A percentile compares a stretch with the other conserved stretches of the same genome.
These are phyloP conservation scores for Spea hammondii DNA, from an alignment of 2,797 vertebrate genomes.

Conservation along the genomic window DNA sequence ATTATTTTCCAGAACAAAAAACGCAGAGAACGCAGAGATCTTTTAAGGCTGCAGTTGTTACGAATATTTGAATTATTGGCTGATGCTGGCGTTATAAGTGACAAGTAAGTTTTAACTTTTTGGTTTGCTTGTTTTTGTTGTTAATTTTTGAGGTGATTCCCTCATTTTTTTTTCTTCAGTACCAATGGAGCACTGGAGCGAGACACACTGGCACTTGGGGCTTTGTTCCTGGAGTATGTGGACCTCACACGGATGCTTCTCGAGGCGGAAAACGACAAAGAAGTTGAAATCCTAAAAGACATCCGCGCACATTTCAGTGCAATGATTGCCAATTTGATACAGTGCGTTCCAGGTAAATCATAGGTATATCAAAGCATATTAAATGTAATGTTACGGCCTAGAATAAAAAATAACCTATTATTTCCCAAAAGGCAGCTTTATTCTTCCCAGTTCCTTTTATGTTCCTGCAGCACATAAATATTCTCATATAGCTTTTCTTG, in stretches of 20 bases:
- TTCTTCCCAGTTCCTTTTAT: too few relatives aligned
- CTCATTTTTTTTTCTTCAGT: constrained; percentile 62
- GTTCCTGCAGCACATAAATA: too few relatives aligned
- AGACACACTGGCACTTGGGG: constrained; percentile 90
- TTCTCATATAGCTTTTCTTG: not conserved
- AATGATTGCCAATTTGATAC: constrained; percentile 98
- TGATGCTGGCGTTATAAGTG: constrained; percentile 96
- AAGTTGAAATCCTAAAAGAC: constrained; percentile 96
- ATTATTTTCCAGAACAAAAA: constrained; percentile 86
- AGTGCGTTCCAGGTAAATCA: constrained; percentile 90
- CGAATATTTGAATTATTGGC: constrained; percentile 96
- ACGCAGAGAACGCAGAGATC: constrained; percentile 89
- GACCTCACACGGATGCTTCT: constrained; percentile 97
- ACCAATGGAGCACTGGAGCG: constrained; percentile 95
- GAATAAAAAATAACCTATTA: too few relatives aligned
- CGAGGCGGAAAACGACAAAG: constrained; percentile 98
- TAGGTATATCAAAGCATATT: not conserved
- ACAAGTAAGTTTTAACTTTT: constrained; percentile 76
- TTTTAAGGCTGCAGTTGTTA: constrained; percentile 88
- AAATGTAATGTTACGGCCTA: too few relatives aligned
- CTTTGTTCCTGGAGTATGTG: constrained; percentile 95
- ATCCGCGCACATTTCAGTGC: constrained; percentile 97
- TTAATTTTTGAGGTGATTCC: not conserved
- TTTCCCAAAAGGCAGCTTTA: too few relatives aligned
- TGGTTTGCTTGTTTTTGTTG: not conserved